Conservation (phyloP, 2,888 invertebrate species). For the Hypercompe scribonia region DNA sequence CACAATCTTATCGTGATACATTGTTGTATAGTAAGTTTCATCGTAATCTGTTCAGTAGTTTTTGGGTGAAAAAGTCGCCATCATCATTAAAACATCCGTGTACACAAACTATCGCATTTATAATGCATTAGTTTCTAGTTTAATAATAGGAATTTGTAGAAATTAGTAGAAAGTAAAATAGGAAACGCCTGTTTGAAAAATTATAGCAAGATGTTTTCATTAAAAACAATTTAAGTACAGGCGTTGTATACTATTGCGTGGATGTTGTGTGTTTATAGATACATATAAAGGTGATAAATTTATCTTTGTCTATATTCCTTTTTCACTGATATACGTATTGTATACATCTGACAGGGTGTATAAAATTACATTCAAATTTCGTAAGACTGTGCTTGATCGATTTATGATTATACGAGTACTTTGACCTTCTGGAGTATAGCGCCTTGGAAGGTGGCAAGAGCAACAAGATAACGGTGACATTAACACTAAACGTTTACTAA, state of each 20-base stretch:
- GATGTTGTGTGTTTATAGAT: no score
- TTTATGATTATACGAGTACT: constrained; percentile 44
- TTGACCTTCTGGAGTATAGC: constrained; percentile 58
- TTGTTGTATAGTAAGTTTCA: no score
- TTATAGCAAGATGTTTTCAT: neutral
- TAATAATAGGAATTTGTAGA: no score
- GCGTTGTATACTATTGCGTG: neutral
- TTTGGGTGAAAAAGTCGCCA: no score
- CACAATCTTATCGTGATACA: no score
- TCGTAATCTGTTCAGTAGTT: no score
- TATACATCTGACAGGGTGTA: neutral
- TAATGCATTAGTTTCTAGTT: no score
- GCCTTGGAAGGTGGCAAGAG: constrained; percentile 49
- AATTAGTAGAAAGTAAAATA: no score
- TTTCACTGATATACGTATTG: neutral
- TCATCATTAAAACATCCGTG: no score
- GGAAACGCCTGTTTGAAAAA: constrained; percentile 5
- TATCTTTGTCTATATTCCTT: neutral
- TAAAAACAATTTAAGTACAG: neutral
- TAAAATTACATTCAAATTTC: neutral
- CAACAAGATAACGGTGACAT: constrained; percentile 72
- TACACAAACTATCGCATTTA: no score
- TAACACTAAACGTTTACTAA: constrained; percentile 65
- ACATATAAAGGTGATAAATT: neutral
- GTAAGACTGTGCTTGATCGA: constrained; percentile 18